Evolutionary conservation across 2,797 vertebrate genomes (phyloP).

Genomic region (Spinus olivaceus): DNA sequence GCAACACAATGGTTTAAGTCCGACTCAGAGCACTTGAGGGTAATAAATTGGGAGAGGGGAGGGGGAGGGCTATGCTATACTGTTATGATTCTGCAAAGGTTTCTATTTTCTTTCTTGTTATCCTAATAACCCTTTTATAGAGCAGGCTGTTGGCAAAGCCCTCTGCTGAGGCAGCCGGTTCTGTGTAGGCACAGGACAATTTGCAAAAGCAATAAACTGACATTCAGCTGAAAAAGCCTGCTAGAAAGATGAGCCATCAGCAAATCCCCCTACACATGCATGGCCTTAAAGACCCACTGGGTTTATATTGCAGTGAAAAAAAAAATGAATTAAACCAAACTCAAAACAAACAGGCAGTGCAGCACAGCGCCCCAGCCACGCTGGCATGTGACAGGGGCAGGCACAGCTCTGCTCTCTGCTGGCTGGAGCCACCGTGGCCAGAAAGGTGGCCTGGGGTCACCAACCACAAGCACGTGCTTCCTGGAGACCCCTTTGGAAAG

Average conservation of each 20-base stretch:
- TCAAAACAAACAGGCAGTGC: not conserved
- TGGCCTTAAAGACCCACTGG: conserved; percentile 54
- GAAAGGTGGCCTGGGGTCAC: not conserved
- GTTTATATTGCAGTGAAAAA: not conserved
- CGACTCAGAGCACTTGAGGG: conserved; percentile 26
- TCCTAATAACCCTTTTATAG: conserved; percentile 70
- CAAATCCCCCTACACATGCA: conserved; percentile 61
- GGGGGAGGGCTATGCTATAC: not conserved
- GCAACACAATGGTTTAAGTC: conserved; percentile 4
- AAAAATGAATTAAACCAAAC: not conserved
- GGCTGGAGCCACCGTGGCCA: not conserved
- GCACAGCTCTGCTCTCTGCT: not conserved
- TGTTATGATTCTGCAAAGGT: conserved; percentile 66
- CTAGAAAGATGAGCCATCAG: conserved; percentile 67
- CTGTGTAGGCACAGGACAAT: conserved; percentile 67
- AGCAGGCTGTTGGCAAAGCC: conserved; percentile 59
- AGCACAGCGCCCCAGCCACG: not conserved
- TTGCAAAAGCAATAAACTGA: conserved; percentile 72
- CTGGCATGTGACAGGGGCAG: not conserved
- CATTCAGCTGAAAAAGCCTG: conserved; percentile 63
- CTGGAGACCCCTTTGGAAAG: not conserved
- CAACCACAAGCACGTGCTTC: not conserved
- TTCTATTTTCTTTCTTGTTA: conserved; percentile 70
- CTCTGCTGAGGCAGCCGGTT: conserved; percentile 70
- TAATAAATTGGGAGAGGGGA: conserved; percentile 30